Percentiles rank a stretch among this genome's conserved stretches.
These are phyloP conservation scores for Bubo scandiacus DNA, from an alignment of 2,113 vertebrate genomes.

Conservation along the genomic window DNA sequence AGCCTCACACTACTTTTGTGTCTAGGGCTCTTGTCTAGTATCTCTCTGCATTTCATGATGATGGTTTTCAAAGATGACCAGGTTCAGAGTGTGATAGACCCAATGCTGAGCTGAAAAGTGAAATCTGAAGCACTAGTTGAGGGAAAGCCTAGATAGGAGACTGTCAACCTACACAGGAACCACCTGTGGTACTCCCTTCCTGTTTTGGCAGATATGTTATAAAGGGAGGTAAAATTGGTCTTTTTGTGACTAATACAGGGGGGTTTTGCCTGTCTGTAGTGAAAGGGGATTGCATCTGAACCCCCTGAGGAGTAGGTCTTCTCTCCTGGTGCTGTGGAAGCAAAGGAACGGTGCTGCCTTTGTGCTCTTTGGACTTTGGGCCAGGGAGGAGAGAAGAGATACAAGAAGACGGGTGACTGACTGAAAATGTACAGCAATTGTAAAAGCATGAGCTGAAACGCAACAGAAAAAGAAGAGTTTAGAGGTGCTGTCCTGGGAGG, in stretches of 20 bases:
- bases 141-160: not conserved
- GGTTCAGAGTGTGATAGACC: too few species aligned
- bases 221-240: not conserved
- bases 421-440: not conserved
- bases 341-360: accelerated
- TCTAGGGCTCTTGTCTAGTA: not conserved
- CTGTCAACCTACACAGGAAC: accelerated
- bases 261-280: accelerated
- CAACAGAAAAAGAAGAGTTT: not conserved
- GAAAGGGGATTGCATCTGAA: not conserved
- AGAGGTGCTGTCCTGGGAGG: not conserved
- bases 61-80: not conserved
- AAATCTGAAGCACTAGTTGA: not conserved
- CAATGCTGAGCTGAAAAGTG: not conserved
- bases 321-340: not conserved
- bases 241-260: not conserved
- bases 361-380: accelerated
- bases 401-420: accelerated
- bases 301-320: accelerated
- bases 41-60: not conserved
- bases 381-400: too few species aligned
- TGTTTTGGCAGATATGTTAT: not conserved
- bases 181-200: not conserved
- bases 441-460: not conserved
- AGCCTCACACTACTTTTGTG: not conserved